phyloP scores from a whole-genome alignment of 2,797 vertebrate species.

The Cossypha dichroa region DNA sequence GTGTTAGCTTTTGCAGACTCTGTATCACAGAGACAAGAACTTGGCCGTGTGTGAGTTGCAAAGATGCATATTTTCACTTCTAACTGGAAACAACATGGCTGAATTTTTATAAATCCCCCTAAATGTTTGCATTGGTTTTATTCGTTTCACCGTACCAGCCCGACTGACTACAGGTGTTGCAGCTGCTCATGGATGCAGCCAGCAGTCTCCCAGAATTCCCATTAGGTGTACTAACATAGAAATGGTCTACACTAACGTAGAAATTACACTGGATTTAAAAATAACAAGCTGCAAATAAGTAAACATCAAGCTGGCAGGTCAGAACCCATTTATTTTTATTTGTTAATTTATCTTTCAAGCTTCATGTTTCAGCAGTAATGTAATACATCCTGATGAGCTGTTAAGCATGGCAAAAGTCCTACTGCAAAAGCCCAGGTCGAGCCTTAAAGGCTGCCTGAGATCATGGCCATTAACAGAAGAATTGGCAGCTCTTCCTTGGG shows the following conservation, averaged over 20 bases:
- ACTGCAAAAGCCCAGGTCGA: background rate
- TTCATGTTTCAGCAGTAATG: background rate
- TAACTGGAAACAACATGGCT: background rate
- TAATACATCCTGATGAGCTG: background rate
- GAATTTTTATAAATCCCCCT: background rate
- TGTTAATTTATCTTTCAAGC: background rate
- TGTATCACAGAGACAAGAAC: background rate
- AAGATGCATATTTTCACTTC: background rate
- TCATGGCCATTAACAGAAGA: background rate
- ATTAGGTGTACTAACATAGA: no score
- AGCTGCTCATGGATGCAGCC: background rate
- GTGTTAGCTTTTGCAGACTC: background rate
- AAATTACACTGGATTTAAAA: background rate
- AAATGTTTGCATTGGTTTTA: background rate
- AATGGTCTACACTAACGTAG: background rate
- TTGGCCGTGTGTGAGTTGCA: background rate
- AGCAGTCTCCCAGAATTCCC: background rate
- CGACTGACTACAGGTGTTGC: background rate
- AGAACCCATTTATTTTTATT: background rate
- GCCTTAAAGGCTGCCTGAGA: background rate
- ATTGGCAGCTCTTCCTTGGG: background rate
- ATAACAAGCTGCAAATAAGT: background rate
- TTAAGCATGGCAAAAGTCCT: background rate
- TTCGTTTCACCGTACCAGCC: background rate
- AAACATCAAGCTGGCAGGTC: background rate